A percentile compares a stretch with the other conserved stretches of the same genome.
phyloP scores from a whole-genome alignment of 2,113 vertebrate genomes.

The Neoarius graeffei region DNA sequence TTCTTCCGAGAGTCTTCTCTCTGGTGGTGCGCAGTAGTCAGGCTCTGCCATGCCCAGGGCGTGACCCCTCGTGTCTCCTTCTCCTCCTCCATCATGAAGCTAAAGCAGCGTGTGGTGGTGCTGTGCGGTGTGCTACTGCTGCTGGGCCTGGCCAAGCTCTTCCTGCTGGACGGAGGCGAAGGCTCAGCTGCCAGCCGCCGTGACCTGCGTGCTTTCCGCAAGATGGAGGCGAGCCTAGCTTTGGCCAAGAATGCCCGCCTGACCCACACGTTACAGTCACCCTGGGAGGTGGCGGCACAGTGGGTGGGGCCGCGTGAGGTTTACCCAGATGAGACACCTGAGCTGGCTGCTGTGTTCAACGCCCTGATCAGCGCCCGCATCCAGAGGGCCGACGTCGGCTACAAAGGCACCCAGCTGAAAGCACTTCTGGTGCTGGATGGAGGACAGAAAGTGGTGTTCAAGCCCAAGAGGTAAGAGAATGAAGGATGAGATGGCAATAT shows the following conservation, averaged over 20 bases:
- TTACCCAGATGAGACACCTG: constrained; percentile 94
- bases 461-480: constrained; percentile 87
- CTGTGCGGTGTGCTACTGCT: constrained; percentile 92
- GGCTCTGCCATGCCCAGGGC: constrained; percentile 63
- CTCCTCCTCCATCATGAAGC: constrained; percentile 82
- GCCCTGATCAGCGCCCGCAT: constrained; percentile 86
- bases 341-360: constrained; percentile 90
- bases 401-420: constrained; percentile 96
- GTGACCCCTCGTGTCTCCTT: constrained; percentile 57
- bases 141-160: constrained; percentile 97
- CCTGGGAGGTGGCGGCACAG: constrained; percentile 96
- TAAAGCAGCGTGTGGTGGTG: constrained; percentile 95
- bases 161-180: constrained; percentile 94
- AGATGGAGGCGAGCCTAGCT: constrained; percentile 86
- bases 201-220: constrained; percentile 91
- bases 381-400: constrained; percentile 92
- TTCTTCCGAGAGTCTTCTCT: background rate
- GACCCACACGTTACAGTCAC: constrained; percentile 92
- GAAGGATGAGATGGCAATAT: background rate
- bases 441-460: constrained; percentile 98
- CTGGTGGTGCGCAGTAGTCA: constrained; percentile 8
- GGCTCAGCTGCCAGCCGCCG: constrained; percentile 88
- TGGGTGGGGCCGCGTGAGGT: constrained; percentile 98
- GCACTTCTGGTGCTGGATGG: constrained; percentile 93
- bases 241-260: constrained; percentile 85